phyloP scores from a whole-genome alignment of 2,888 invertebrate genomes.

The Synergus japonicus region DNA sequence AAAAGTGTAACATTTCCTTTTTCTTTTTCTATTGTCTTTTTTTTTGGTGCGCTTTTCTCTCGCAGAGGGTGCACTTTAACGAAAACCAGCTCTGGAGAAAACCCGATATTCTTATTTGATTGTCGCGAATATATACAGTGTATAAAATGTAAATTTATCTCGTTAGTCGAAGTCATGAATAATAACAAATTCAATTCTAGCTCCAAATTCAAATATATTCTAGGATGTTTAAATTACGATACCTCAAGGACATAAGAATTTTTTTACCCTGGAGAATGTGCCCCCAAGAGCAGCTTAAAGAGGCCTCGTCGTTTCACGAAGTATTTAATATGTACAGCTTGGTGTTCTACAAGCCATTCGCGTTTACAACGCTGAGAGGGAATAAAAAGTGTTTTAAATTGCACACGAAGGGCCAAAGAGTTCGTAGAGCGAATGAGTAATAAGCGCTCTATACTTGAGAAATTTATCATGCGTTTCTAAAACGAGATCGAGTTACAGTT shows the following conservation, averaged over 20 bases:
- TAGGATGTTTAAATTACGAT: neutral
- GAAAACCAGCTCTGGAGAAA: slow-evolving; percentile 21
- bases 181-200: slow-evolving; percentile 26
- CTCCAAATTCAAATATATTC: neutral
- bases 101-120: slow-evolving; percentile 35
- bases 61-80: slow-evolving; percentile 21
- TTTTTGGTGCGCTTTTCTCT: slow-evolving; percentile 9
- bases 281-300: neutral
- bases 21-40: neutral
- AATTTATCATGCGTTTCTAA: neutral
- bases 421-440: slow-evolving; percentile 28
- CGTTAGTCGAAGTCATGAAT: slow-evolving; percentile 32
- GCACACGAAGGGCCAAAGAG: slow-evolving; percentile 15
- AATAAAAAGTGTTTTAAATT: slow-evolving; percentile 30
- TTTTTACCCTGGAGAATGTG: neutral
- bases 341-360: neutral
- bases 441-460: neutral
- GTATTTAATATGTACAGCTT: slow-evolving; percentile 1
- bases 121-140: slow-evolving; percentile 25
- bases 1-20: slow-evolving; percentile 28
- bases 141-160: slow-evolving; percentile 33
- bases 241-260: neutral
- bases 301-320: neutral
- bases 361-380: neutral
- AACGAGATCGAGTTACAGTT: neutral